Conservation (phyloP, 2,113 vertebrate genomes). For the Mastomys natalensis region DNA sequence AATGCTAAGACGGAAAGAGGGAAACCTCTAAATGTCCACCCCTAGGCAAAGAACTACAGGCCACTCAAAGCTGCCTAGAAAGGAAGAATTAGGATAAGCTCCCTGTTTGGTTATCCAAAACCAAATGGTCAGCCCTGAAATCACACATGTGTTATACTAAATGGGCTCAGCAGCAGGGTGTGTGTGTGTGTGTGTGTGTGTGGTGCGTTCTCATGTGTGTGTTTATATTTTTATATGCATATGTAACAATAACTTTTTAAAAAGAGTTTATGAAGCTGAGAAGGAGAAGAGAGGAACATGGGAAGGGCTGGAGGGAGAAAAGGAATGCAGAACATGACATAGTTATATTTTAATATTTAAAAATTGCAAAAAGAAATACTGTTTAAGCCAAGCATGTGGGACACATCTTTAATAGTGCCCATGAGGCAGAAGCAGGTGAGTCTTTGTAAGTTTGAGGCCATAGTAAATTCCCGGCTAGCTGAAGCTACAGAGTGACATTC, state of each 20-base stretch:
- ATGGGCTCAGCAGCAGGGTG: background rate
- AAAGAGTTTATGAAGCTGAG: background rate
- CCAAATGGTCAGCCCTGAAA: no score
- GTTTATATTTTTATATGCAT: background rate
- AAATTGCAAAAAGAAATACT: background rate
- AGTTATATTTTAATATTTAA: background rate
- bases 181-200: background rate
- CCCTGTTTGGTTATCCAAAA: background rate
- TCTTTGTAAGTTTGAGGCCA: background rate
- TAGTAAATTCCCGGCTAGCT: background rate
- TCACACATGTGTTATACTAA: background rate
- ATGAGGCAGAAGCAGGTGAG: background rate
- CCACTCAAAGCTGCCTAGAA: background rate
- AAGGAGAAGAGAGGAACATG: background rate
- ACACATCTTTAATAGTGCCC: background rate
- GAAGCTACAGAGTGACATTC: background rate
- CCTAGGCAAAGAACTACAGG: background rate
- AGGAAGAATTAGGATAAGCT: background rate
- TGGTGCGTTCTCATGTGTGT: background rate
- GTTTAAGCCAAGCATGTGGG: background rate
- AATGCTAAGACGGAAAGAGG: background rate
- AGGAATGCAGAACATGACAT: background rate
- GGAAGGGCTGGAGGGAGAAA: background rate
- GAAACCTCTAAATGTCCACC: background rate
- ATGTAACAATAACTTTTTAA: background rate